A percentile compares a stretch with the other conserved stretches of the same genome.
Conservation (phyloP, 1,140 invertebrate genomes). For the Pachypsylla venusta region DNA sequence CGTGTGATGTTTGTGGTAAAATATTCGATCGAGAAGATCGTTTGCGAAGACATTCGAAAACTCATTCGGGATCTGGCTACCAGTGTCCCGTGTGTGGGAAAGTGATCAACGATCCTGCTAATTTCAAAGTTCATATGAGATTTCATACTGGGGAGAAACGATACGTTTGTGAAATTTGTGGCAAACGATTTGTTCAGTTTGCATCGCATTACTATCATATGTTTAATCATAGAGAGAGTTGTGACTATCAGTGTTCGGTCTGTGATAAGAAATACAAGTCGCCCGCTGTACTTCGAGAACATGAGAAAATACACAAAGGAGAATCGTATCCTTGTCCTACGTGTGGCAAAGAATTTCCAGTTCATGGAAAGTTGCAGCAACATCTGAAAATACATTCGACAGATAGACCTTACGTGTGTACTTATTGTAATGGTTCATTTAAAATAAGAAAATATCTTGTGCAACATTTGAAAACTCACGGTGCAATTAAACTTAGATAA, state of each 20-base stretch:
- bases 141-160: constrained; percentile 38
- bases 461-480: not conserved
- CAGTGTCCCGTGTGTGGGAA: constrained; percentile 37
- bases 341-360: constrained; percentile 12
- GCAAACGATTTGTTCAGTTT: constrained; percentile 51
- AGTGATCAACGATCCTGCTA: constrained; percentile 29
- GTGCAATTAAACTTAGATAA: not conserved
- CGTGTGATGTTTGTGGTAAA: constrained; percentile 39
- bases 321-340: not conserved
- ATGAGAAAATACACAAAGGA: not conserved
- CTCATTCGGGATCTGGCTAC: constrained; percentile 32
- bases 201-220: not conserved
- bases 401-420: constrained; percentile 64
- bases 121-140: constrained; percentile 40
- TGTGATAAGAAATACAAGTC: not conserved
- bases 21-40: constrained; percentile 35
- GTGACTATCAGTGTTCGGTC: not conserved
- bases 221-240: not conserved
- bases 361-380: constrained; percentile 33
- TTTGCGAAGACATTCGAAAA: constrained; percentile 35
- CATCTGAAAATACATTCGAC: constrained; percentile 58
- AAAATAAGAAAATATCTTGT: not conserved
- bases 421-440: constrained; percentile 46
- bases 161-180: constrained; percentile 48
- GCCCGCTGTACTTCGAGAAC: not conserved